phyloP scores from a whole-genome alignment of 92 coral and sea anemone species.

The Porites evermanni region DNA sequence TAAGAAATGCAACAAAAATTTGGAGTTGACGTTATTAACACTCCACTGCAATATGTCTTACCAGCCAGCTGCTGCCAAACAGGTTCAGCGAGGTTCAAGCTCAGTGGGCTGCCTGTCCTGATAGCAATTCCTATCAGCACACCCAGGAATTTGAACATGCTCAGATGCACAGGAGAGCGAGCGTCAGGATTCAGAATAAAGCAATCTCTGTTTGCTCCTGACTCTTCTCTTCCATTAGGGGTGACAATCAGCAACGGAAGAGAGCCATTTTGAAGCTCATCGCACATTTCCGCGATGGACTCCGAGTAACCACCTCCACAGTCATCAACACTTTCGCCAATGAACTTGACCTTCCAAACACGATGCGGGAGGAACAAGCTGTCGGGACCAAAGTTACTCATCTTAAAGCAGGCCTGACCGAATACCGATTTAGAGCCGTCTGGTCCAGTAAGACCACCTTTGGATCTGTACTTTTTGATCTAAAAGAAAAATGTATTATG shows the following conservation, averaged over 20 bases:
- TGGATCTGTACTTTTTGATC: conserved; percentile 95
- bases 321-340: conserved; percentile 99
- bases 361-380: conserved; percentile 94
- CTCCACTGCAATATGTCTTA: background rate
- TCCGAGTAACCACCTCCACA: conserved; percentile 99
- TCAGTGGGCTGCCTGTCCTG: conserved; percentile 98
- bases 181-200: conserved; percentile 95
- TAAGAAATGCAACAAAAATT: too few relatives aligned
- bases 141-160: conserved; percentile 96
- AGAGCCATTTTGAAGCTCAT: conserved; percentile 98
- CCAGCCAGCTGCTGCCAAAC: conserved; percentile 98
- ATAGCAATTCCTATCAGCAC: conserved; percentile 93
- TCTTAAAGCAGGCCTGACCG: conserved; percentile 95
- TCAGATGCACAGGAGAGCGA: conserved; percentile 71
- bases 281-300: conserved; percentile 99
- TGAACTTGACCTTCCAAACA: conserved; percentile 98
- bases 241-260: conserved; percentile 93
- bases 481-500: background rate
- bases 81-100: conserved; percentile 96
- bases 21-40: too few relatives aligned
- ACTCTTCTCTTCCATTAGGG: conserved; percentile 98
- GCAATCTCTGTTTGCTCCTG: conserved; percentile 99
- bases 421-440: conserved; percentile 97
- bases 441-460: conserved; percentile 95
- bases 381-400: conserved; percentile 90